Evolutionary conservation across 2,888 invertebrate genomes (phyloP), one percentile per base, ranked within the genome.

Genomic region (Frankliniella fusca): DNA sequence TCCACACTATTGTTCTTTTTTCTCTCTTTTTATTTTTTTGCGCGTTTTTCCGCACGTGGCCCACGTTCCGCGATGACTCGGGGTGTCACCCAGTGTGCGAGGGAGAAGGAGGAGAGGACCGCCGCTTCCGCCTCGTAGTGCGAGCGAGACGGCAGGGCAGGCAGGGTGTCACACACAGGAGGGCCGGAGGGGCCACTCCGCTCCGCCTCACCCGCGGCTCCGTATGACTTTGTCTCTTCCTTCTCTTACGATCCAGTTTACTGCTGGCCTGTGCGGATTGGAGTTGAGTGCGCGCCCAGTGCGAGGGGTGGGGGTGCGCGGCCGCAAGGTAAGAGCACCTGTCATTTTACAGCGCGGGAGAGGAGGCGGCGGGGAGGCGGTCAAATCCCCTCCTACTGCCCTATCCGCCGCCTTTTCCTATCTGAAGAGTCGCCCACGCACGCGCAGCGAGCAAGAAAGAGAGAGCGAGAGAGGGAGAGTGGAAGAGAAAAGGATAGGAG

Each of bases 231-330:
- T 70, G 70, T 70, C 70, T 70, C 38, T 38, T 38, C 38, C 38
- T 23, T 23, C 70, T 70, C 70, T 70, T 70, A 70, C 70, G 70
- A 70, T 70, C 70, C 70, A 23, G n/a, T 70, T 70, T 70, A 70
- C 70, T 20, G 23, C 70, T 11, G 70, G 70, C 23, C n/a, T 23
- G 12, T 18, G 70, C 70, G 70, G 70, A n/a, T 70, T 70, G 70
- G 70, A 70, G 70, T 23, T 7, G 20, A 61, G 20, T 18, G 61
- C 61, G 54, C 54, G 61, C 61, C 38, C 38, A 61, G 61, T n/a
- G 70, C n/a, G 23, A 70, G 70, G 70, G 9, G 70, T 2, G 70
- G n/a, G 65, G 65, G 20, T 7, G n/a, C 23, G 70, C 7, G n/a
- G 15, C 18, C 18, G 61, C 20, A 15, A 61, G 61, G 70, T 23